phyloP scores from a whole-genome alignment of 2,797 vertebrate species.

The Sebastes miniatus region DNA sequence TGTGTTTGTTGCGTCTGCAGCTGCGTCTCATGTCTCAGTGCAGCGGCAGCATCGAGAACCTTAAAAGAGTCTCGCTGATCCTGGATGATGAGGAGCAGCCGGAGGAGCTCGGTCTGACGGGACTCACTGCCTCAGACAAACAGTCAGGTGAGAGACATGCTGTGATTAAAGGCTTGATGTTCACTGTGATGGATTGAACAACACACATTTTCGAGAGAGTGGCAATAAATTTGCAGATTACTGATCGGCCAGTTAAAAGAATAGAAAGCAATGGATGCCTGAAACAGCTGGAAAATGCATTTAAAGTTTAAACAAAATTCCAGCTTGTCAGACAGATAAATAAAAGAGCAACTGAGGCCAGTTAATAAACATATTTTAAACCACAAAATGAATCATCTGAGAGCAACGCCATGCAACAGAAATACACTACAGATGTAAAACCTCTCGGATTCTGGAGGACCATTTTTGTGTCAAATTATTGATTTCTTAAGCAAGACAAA shows the following conservation, averaged over 20 bases:
- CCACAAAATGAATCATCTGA: neutral
- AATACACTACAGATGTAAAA: neutral
- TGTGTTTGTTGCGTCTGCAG: slow-evolving; percentile 66
- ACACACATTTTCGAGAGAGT: accelerated
- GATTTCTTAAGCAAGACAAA: neutral
- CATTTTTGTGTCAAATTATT: too few relatives aligned
- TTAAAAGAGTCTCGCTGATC: slow-evolving; percentile 73
- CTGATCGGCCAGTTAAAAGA: accelerated
- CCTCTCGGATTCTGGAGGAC: too few relatives aligned
- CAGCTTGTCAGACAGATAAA: neutral
- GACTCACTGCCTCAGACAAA: slow-evolving; percentile 74
- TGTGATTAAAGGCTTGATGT: too few relatives aligned
- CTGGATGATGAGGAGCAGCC: slow-evolving; percentile 77
- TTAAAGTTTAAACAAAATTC: neutral
- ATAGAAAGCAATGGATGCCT: neutral
- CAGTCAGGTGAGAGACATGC: slow-evolving; percentile 82
- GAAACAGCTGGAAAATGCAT: neutral
- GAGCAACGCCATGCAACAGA: neutral
- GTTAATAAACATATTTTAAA: neutral
- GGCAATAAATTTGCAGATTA: neutral
- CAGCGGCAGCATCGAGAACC: slow-evolving; percentile 75
- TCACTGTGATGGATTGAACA: neutral
- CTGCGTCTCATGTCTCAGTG: slow-evolving; percentile 82
- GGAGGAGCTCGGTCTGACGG: slow-evolving; percentile 80
- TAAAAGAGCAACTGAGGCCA: neutral